Evolutionary conservation across 2,888 invertebrate species (phyloP), one percentile per base, ranked within the genome.

Genomic region (Cantharis rufa): DNA sequence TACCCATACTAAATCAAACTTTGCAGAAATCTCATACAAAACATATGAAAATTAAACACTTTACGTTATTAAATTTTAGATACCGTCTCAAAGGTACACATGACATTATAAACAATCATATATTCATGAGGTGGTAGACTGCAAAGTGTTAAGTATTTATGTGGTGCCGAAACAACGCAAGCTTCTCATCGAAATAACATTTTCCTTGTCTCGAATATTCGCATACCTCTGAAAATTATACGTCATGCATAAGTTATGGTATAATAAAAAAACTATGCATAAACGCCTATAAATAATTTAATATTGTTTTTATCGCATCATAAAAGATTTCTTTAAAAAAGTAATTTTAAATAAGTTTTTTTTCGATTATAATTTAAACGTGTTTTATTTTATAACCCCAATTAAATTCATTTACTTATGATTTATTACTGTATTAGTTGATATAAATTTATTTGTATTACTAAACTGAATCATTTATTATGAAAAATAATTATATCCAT

Each of bases 121-220:
- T 82, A 81, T 83, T 83, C 81, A 83, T 83, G 82, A 81, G 81
- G 78, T 81, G 81, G 82, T 80, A 80, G 80, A 79, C 80, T 69
- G 80, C 82, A 80, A 82, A 83, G 81, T 81, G 80, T 82, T 80
- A 83, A 83, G 81, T 81, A 83, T 83, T 82, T 82, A 82, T 83
- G 74, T 27, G 78, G 75, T 75, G 73, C 75, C 78, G 71, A 72
- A 75, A 72, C 73, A 70, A 75, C 75, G 78, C 75, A 78, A 75
- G 78, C 75, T 77, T 73, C 75, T 62, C 72, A 61, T 62, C 75
- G 32, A 70, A 24, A 61, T 28, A 72, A 66, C 15, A 73, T 70
- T 71, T 69, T 70, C 71, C 69, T 32, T 48, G 68, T 74, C 74
- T 69, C 21, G 18, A 69, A 63, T 74, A 70, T 71, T 71, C 74